Percentiles rank a stretch among this genome's conserved stretches.
These are phyloP conservation scores for Lycodopsis pacificus DNA, from an alignment of 2,797 vertebrate genomes.

Conservation along the genomic window DNA sequence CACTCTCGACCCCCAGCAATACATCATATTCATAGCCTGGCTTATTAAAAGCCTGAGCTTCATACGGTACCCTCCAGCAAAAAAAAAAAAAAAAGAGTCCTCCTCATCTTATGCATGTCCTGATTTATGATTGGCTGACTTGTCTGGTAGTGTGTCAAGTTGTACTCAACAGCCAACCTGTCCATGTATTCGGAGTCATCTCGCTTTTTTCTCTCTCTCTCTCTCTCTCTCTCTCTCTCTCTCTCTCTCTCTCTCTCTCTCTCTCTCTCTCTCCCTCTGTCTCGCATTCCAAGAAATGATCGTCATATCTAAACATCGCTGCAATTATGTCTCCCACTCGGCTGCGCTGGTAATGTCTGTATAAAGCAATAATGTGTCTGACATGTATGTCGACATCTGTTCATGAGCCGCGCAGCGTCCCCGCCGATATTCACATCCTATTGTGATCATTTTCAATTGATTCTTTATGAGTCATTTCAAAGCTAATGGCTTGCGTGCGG, in stretches of 20 bases:
- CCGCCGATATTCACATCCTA: slow-evolving; percentile 72
- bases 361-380: slow-evolving; percentile 68
- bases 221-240: too few relatives aligned
- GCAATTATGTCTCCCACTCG: slow-evolving; percentile 68
- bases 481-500: slow-evolving; percentile 91
- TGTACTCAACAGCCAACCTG: slow-evolving; percentile 18
- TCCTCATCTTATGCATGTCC: slow-evolving; percentile 28
- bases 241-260: neutral
- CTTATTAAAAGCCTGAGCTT: slow-evolving; percentile 54
- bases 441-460: slow-evolving; percentile 82
- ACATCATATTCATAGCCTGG: slow-evolving; percentile 61
- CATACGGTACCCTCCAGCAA: slow-evolving; percentile 45
- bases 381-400: slow-evolving; percentile 70
- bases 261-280: neutral
- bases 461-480: slow-evolving; percentile 92
- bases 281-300: slow-evolving; percentile 56
- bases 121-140: slow-evolving; percentile 41
- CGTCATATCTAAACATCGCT: slow-evolving; percentile 58
- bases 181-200: slow-evolving; percentile 23
- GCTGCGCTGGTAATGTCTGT: slow-evolving; percentile 61
- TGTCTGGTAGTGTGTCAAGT: neutral
- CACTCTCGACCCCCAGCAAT: slow-evolving; percentile 51
- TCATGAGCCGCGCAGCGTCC: slow-evolving; percentile 61
- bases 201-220: neutral
- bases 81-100: slow-evolving; percentile 52